Evolutionary conservation across 1,140 invertebrate species (phyloP).

Genomic region (Zaprionus africanus): DNA sequence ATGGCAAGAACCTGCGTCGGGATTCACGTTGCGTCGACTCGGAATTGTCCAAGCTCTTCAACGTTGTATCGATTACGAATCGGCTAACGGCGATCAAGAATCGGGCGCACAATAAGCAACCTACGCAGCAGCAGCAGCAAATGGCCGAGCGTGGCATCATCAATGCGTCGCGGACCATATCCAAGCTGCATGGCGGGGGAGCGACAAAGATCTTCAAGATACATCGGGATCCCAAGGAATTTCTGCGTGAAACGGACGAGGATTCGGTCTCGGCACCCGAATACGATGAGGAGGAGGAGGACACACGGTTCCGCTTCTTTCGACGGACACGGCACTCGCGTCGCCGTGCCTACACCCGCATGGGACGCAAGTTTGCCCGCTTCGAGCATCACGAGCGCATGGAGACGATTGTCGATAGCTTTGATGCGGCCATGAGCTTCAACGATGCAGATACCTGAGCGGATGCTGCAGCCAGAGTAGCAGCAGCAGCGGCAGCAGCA

Average conservation of each 20-base stretch:
- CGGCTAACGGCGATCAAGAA: constrained; percentile 64
- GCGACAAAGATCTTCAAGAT: constrained; percentile 78
- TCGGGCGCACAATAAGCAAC: constrained; percentile 44
- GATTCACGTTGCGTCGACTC: constrained; percentile 76
- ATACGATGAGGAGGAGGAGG: constrained; percentile 78
- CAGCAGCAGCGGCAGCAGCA: constrained; percentile 9
- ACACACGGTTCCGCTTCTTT: constrained; percentile 68
- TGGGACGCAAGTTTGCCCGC: constrained; percentile 66
- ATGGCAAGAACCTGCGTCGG: constrained; percentile 77
- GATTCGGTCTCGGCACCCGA: constrained; percentile 82
- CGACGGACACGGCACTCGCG: constrained; percentile 59
- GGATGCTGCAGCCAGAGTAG: constrained; percentile 21
- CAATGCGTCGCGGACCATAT: constrained; percentile 75
- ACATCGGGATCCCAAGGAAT: constrained; percentile 76
- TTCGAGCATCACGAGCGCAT: constrained; percentile 80
- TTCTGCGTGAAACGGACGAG: constrained; percentile 76
- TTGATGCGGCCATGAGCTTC: constrained; percentile 81
- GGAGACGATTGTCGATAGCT: constrained; percentile 79
- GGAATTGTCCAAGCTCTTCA: constrained; percentile 78
- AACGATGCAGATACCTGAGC: constrained; percentile 78
- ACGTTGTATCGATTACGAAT: constrained; percentile 78
- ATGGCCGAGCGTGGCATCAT: constrained; percentile 68
- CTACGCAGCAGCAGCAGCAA: constrained; percentile 23
- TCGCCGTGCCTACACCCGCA: constrained; percentile 45
- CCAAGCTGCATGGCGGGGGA: constrained; percentile 61